Conservation (phyloP, 2,888 invertebrate species). For the Liopterus haemorrhoidalis region DNA sequence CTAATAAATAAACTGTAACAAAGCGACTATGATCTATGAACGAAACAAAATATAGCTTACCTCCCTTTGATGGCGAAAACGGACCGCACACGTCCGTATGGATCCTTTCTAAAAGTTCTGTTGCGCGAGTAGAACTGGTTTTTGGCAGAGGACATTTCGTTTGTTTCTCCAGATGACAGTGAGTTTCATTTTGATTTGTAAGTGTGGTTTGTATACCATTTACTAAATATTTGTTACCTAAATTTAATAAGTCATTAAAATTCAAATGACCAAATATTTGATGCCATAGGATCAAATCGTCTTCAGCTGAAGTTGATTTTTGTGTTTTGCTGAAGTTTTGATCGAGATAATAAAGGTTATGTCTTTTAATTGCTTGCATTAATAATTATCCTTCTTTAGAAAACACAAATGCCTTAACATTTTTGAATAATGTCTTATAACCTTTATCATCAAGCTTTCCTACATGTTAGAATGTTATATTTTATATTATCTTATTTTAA, state of each 20-base stretch:
- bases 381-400: not conserved
- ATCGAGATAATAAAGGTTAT: not conserved
- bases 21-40: slow-evolving; percentile 12
- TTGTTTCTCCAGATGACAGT: slow-evolving; percentile 4
- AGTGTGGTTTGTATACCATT: no score
- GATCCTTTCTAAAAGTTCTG: not conserved
- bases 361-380: slow-evolving; percentile 2
- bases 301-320: no score
- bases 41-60: slow-evolving; percentile 6
- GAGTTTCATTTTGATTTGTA: no score
- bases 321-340: no score
- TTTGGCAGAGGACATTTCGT: slow-evolving; percentile 5
- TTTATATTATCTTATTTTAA: no score
- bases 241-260: not conserved
- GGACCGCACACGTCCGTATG: not conserved
- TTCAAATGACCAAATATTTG: slow-evolving; percentile 4
- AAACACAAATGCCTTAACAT: slow-evolving; percentile 3
- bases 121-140: not conserved
- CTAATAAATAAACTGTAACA: slow-evolving; percentile 5
- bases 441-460: slow-evolving; percentile 4
- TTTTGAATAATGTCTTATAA: slow-evolving; percentile 6
- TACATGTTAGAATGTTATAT: no score
- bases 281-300: no score
- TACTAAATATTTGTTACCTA: slow-evolving; percentile 4
- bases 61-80: slow-evolving; percentile 3